Conservation (phyloP, 2,113 vertebrate genomes). For the Polypterus senegalus region DNA sequence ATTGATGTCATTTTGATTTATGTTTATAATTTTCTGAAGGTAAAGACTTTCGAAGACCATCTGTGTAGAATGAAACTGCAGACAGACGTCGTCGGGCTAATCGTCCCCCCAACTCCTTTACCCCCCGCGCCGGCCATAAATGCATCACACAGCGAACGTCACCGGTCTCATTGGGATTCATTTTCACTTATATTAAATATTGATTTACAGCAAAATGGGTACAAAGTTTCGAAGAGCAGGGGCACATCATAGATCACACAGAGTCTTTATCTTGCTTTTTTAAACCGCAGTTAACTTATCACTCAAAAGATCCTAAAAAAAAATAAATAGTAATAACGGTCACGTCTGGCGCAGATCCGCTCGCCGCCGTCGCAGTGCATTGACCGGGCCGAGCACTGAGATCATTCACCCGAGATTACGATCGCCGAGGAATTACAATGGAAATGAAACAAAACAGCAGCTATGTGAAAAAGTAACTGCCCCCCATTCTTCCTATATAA, state of each 20-base stretch:
- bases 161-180: conserved; percentile 10
- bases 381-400: too few species aligned
- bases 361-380: too few species aligned
- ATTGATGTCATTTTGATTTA: conserved; percentile 18
- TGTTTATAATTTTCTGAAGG: conserved; percentile 14
- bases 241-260: conserved; percentile 22
- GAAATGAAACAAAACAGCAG: too few species aligned
- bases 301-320: too few species aligned
- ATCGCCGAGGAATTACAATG: too few species aligned
- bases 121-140: background rate
- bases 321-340: too few species aligned
- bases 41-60: conserved; percentile 7
- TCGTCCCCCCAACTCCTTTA: too few species aligned
- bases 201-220: conserved; percentile 27
- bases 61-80: conserved; percentile 1
- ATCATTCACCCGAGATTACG: too few species aligned
- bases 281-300: too few species aligned
- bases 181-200: conserved; percentile 32
- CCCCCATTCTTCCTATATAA: too few species aligned
- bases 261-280: conserved; percentile 13
- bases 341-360: too few species aligned
- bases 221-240: conserved; percentile 20
- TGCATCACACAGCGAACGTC: background rate
- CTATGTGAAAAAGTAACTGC: too few species aligned
- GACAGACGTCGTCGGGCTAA: background rate